phyloP scores from a whole-genome alignment of 2,113 vertebrate species.

The Carassius auratus region DNA sequence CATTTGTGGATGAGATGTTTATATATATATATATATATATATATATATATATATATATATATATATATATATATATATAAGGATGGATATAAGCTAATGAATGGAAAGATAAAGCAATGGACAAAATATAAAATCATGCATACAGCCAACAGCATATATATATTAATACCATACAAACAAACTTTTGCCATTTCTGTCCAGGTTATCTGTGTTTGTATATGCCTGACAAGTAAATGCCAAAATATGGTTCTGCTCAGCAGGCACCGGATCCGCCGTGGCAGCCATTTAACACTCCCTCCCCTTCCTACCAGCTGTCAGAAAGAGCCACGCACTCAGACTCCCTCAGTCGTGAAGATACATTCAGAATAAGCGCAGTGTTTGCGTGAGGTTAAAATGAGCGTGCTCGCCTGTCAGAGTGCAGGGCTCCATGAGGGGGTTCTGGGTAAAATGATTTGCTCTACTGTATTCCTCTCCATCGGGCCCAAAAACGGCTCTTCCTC shows the following conservation, averaged over 20 bases:
- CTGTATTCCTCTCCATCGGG: slow-evolving; percentile 31
- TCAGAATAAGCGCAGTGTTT: slow-evolving; percentile 33
- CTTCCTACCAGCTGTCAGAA: slow-evolving; percentile 35
- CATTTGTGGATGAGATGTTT: neutral
- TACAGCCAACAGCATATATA: too few species aligned
- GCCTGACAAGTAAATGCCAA: slow-evolving; percentile 43
- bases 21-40: too few species aligned
- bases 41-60: too few species aligned
- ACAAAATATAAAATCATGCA: too few species aligned
- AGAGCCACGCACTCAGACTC: neutral
- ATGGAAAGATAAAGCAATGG: too few species aligned
- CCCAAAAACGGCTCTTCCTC: slow-evolving; percentile 7
- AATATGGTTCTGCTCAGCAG: too few species aligned
- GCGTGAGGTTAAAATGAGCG: slow-evolving; percentile 5
- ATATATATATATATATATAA: too few species aligned
- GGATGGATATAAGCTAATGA: too few species aligned
- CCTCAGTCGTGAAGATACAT: slow-evolving; percentile 40
- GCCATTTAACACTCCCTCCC: slow-evolving; percentile 32
- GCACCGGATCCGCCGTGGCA: slow-evolving; percentile 18
- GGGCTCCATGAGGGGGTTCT: slow-evolving; percentile 21
- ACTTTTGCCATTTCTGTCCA: slow-evolving; percentile 25
- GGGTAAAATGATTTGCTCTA: slow-evolving; percentile 40
- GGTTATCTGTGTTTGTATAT: slow-evolving; percentile 34
- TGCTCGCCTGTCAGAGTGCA: slow-evolving; percentile 42
- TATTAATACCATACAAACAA: neutral